These are phyloP conservation scores for Thalpophila matura DNA, from an alignment of 2,888 invertebrate genomes.

Conservation along the genomic window DNA sequence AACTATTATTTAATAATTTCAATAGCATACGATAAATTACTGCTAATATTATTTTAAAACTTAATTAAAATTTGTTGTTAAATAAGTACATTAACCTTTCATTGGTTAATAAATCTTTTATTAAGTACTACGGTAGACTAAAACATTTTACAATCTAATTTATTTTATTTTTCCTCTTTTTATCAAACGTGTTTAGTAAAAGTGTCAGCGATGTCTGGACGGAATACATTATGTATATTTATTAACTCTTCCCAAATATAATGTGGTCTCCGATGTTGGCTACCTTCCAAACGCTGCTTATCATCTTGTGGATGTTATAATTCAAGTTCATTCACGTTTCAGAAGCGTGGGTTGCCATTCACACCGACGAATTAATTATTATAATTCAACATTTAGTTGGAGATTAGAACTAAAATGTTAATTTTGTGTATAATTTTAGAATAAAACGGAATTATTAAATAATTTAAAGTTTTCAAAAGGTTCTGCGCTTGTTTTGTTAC, in stretches of 20 bases:
- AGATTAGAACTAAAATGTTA: not conserved
- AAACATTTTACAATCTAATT: slow-evolving; percentile 29
- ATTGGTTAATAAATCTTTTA: too few relatives aligned
- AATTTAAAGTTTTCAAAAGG: not conserved
- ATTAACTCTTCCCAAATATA: slow-evolving; percentile 73
- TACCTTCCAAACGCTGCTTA: slow-evolving; percentile 68
- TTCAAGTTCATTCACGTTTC: slow-evolving; percentile 66
- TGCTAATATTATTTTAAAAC: too few relatives aligned
- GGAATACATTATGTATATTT: slow-evolving; percentile 77
- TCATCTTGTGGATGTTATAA: slow-evolving; percentile 71
- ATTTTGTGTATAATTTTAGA: not conserved
- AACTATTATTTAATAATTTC: too few relatives aligned
- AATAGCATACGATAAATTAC: too few relatives aligned
- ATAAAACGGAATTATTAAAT: not conserved
- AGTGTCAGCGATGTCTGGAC: slow-evolving; percentile 81
- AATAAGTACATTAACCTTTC: too few relatives aligned
- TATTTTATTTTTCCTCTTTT: slow-evolving; percentile 65
- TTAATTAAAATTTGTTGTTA: too few relatives aligned
- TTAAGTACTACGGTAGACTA: too few relatives aligned
- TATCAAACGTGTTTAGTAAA: slow-evolving; percentile 77
- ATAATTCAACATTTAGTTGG: slow-evolving; percentile 5
- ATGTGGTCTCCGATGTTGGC: slow-evolving; percentile 67
- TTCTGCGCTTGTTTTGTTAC: not conserved
- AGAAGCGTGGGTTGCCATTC: slow-evolving; percentile 65
- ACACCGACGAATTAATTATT: slow-evolving; percentile 28